These are phyloP conservation scores for Turritopsis dohrnii DNA, from an alignment of 30 jellyfish, hydroid and myxozoan genomes.

Conservation along the genomic window DNA sequence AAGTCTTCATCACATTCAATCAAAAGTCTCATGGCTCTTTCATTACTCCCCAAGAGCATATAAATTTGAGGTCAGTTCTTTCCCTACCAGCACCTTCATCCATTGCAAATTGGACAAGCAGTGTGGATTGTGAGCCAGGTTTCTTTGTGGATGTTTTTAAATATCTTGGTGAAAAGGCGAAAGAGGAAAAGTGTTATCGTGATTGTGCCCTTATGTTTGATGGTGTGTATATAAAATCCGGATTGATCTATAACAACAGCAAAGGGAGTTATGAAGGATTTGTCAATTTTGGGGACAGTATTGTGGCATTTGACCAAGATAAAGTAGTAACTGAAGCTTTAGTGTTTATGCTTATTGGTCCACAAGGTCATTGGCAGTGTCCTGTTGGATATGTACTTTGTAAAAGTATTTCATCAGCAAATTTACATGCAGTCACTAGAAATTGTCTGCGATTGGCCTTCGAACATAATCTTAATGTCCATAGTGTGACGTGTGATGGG, in stretches of 20 bases:
- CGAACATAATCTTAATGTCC: too few species aligned
- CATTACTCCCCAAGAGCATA: slow-evolving; percentile 63
- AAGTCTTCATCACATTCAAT: too few species aligned
- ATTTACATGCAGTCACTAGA: background rate
- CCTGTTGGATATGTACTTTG: slow-evolving; percentile 27
- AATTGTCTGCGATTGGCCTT: too few species aligned
- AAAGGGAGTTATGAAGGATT: slow-evolving; percentile 22
- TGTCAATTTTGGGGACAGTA: background rate
- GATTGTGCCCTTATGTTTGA: slow-evolving; percentile 26
- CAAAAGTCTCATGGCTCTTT: too few species aligned
- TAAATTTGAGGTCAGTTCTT: slow-evolving; percentile 27
- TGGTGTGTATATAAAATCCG: slow-evolving; percentile 23
- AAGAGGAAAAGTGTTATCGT: background rate
- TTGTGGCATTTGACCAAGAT: slow-evolving; percentile 6
- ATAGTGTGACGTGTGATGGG: too few species aligned
- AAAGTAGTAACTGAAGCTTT: slow-evolving; percentile 27
- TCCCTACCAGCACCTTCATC: slow-evolving; percentile 43
- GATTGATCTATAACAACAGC: background rate
- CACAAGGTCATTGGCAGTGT: slow-evolving; percentile 35
- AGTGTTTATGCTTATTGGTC: slow-evolving; percentile 24
- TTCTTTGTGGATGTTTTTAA: too few species aligned
- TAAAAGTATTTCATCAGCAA: background rate
- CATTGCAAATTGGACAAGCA: slow-evolving; percentile 36
- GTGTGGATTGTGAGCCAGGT: slow-evolving; percentile 57
- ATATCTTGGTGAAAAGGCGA: slow-evolving; percentile 12